Evolutionary conservation across 1,140 invertebrate species (phyloP), one percentile per base, ranked within the genome.

Genomic region (Zophobas morio): DNA sequence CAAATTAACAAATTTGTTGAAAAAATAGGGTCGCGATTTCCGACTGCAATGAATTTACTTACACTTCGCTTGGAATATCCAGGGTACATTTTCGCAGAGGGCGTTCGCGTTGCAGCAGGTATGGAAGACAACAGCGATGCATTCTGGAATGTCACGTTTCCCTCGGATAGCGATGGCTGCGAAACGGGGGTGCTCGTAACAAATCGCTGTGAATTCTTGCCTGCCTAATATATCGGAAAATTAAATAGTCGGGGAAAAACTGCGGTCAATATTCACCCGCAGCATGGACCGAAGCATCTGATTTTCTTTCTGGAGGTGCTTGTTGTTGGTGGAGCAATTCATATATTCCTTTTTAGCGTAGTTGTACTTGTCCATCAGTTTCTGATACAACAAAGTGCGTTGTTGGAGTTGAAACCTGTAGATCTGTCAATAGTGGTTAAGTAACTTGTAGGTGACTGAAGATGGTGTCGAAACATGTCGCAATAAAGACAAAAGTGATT

Each of bases 371-470:
- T 77, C 70, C 1, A 39, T 40, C n/a, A 79, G 20, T 20, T 54
- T 78, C 49, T 81, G 71, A 35, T 71, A 63, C n/a, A 74, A 70
- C 0, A 75, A 70, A 33, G 60, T 75, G 34, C 70, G 78, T 2
- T 83, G 82, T 35, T 75, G 77, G 8, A 72, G 46, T 79, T 83
- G 82, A 51, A 82, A 83, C 54, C 79, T 78, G 42, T 76, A 82
- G 3, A 82, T 70, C 82, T 82, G 47, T 2, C 74, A 76, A 36
- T 5, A 74, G 39, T 73, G 33, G 6, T 70, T 3, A 70, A 40
- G 35, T 63, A 63, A 4, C 6, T 63, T 1, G 20, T 34, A 36
- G 35, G 35, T 63, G 4, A 72, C 20, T 54, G n/a, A 35, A 20
- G 20, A 20, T 20, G 20, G 20, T 20, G 20, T 20, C 20, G 20